Percentiles rank a stretch among this genome's conserved stretches.
Evolutionary conservation across 2,888 invertebrate species (phyloP).

Genomic region (Mesorhabditis spiculigera): DNA sequence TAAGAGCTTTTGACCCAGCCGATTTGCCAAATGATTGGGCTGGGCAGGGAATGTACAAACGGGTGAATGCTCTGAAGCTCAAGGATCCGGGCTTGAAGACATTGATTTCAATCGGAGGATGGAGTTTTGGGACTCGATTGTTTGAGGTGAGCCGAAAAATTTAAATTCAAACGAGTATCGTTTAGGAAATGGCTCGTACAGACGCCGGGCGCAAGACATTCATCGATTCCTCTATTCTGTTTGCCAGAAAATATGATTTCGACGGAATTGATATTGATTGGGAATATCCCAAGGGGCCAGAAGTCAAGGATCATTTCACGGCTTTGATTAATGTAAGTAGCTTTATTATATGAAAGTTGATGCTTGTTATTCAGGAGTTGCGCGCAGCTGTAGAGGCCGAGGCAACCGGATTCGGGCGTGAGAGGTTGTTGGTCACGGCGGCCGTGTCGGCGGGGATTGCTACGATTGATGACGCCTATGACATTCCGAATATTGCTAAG

Average conservation of each 20-base stretch:
- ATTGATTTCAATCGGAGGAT: constrained; percentile 88
- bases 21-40: constrained; percentile 75
- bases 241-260: constrained; percentile 56
- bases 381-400: constrained; percentile 44
- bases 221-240: constrained; percentile 64
- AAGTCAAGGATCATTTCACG: constrained; percentile 54
- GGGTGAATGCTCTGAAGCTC: constrained; percentile 79
- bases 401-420: constrained; percentile 27
- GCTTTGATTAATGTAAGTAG: constrained; percentile 37
- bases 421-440: constrained; percentile 73
- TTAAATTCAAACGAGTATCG: constrained; percentile 4
- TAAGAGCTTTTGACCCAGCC: constrained; percentile 57
- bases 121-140: constrained; percentile 82
- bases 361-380: constrained; percentile 39
- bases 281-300: constrained; percentile 62
- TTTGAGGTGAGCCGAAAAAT: constrained; percentile 24
- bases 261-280: constrained; percentile 59
- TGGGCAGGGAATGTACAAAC: constrained; percentile 82
- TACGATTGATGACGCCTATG: constrained; percentile 81
- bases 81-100: constrained; percentile 85
- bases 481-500: constrained; percentile 64
- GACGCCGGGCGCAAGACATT: constrained; percentile 60
- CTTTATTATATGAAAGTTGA: constrained; percentile 1
- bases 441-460: constrained; percentile 85
- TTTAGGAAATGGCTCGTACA: constrained; percentile 50